These are phyloP conservation scores for Dendroctonus valens DNA, from an alignment of 1,140 invertebrate species.

Conservation along the genomic window DNA sequence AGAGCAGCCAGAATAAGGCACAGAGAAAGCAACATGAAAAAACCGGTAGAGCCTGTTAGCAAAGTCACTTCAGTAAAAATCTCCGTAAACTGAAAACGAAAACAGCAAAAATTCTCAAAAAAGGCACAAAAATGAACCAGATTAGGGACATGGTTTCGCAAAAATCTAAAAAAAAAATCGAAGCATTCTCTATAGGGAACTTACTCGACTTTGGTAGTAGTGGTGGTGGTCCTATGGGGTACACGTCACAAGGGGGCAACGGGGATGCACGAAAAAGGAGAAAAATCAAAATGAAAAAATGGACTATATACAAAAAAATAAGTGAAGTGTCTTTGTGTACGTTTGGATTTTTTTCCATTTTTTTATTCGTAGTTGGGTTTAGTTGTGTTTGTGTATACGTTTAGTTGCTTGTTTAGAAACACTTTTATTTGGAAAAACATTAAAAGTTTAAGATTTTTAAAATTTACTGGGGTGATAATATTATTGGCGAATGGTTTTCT, in stretches of 20 bases:
- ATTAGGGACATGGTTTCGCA: conserved; percentile 22
- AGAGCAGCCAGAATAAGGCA: no score
- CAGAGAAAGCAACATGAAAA: background rate
- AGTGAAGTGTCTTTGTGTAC: background rate
- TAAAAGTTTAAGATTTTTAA: no score
- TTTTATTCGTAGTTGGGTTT: no score
- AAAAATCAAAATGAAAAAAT: conserved; percentile 41
- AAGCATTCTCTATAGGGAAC: conserved; percentile 34
- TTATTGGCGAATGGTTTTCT: no score
- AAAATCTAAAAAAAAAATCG: conserved; percentile 21
- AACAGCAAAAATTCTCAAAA: conserved; percentile 18
- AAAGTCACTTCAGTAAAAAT: conserved; percentile 1
- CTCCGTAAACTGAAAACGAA: conserved; percentile 9
- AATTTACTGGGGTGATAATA: no score
- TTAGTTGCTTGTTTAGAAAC: no score
- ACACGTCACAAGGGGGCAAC: conserved; percentile 41
- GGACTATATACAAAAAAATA: conserved; percentile 33
- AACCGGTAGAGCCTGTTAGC: conserved; percentile 7
- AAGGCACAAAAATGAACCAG: conserved; percentile 6
- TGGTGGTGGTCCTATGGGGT: conserved; percentile 45
- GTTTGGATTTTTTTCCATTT: no score
- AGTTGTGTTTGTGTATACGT: no score
- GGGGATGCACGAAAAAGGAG: conserved; percentile 50
- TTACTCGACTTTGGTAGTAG: conserved; percentile 51
- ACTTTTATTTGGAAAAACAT: no score